phyloP scores from a whole-genome alignment of 2,888 invertebrate genomes.

The Plebejus argus region DNA sequence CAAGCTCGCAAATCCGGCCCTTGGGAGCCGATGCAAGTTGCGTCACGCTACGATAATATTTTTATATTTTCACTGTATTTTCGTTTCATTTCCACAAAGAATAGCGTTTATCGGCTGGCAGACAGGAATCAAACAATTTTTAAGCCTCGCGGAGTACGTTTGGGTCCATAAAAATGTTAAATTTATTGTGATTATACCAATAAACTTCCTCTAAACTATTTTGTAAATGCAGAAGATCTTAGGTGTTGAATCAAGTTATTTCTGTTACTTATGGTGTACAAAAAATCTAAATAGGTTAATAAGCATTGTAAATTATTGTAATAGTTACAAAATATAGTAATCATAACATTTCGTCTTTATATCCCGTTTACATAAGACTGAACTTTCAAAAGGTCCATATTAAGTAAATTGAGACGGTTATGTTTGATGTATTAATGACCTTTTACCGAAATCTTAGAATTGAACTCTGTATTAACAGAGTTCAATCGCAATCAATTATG shows the following conservation, averaged over 20 bases:
- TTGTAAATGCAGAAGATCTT: neutral
- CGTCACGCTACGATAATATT: constrained; percentile 62
- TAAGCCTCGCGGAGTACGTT: constrained; percentile 49
- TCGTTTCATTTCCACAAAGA: constrained; percentile 57
- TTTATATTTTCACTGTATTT: constrained; percentile 56
- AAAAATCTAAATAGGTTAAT: neutral
- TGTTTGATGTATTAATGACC: neutral
- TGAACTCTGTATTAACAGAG: too few relatives aligned
- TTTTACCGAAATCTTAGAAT: neutral
- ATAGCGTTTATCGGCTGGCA: constrained; percentile 56
- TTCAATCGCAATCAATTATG: too few relatives aligned
- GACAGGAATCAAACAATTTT: constrained; percentile 47
- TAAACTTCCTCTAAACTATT: neutral
- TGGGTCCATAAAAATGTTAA: neutral
- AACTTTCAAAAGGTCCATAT: neutral
- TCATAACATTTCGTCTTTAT: neutral
- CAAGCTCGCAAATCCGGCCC: constrained; percentile 55
- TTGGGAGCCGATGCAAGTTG: constrained; percentile 57
- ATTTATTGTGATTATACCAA: neutral
- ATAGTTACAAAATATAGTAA: neutral
- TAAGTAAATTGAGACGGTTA: neutral
- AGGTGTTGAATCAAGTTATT: neutral
- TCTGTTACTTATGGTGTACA: neutral
- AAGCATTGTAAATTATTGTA: too few relatives aligned
- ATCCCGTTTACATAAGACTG: neutral